phyloP scores from a whole-genome alignment of 2,888 invertebrate genomes.

The Ganaspis brasiliensis region DNA sequence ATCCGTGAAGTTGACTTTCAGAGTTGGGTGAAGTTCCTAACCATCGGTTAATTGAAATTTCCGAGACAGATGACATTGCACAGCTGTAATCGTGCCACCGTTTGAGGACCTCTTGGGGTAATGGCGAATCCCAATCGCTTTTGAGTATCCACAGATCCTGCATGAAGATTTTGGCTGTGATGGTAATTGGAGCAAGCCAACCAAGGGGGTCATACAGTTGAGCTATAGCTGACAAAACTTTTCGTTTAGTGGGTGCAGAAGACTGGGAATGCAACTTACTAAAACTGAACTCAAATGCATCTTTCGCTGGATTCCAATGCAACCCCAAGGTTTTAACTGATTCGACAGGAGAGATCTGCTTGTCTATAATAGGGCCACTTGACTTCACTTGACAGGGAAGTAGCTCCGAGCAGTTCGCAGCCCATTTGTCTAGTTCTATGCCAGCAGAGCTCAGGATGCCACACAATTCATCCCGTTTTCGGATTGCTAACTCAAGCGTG shows the following conservation, averaged over 20 bases:
- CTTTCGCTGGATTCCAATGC: constrained; percentile 43
- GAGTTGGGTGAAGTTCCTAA: too few species aligned
- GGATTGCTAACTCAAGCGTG: constrained; percentile 29
- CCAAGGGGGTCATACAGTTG: constrained; percentile 54
- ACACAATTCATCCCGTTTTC: constrained; percentile 23
- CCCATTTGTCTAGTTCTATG: constrained; percentile 46
- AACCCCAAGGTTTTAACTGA: constrained; percentile 51
- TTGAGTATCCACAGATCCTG: constrained; percentile 53
- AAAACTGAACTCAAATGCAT: constrained; percentile 43
- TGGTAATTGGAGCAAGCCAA: constrained; percentile 48
- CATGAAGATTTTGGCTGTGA: constrained; percentile 54
- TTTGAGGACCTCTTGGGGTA: background rate
- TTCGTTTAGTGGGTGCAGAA: constrained; percentile 31
- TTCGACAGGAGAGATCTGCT: too few species aligned
- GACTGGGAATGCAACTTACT: background rate
- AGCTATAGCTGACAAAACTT: constrained; percentile 34
- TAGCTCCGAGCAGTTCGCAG: constrained; percentile 26
- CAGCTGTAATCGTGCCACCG: too few species aligned
- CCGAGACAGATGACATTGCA: too few species aligned
- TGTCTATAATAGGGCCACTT: too few species aligned
- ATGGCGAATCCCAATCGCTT: constrained; percentile 33
- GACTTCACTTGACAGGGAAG: background rate
- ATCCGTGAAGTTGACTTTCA: too few species aligned
- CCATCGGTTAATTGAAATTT: too few species aligned
- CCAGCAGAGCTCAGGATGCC: constrained; percentile 31